Conservation (phyloP, 2,113 vertebrate species). For the Phalacrocorax brasilianus region DNA sequence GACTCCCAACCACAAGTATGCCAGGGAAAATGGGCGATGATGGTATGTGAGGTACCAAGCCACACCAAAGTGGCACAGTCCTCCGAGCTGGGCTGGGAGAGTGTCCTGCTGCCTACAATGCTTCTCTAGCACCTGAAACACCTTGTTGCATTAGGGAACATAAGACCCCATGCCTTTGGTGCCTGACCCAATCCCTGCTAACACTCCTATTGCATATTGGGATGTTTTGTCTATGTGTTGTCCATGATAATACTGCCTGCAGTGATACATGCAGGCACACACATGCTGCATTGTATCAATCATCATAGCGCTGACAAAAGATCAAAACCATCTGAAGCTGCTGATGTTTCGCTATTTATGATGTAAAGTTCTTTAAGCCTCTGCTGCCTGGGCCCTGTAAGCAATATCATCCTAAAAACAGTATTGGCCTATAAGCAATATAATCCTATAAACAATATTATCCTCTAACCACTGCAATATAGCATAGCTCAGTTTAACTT, state of each 20-base stretch:
- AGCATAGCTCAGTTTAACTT: neutral
- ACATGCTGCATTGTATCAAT: neutral
- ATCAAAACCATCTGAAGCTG: neutral
- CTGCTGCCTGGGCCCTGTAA: neutral
- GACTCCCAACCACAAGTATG: neutral
- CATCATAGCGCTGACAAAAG: neutral
- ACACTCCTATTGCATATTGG: neutral
- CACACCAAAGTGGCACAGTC: rapidly evolving
- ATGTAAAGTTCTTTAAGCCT: neutral
- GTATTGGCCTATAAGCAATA: neutral
- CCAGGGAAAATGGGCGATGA: rapidly evolving
- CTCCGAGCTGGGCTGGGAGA: neutral
- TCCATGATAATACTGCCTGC: neutral
- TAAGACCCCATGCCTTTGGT: neutral
- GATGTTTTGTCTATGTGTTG: neutral
- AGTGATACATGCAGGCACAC: neutral
- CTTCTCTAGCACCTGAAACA: neutral
- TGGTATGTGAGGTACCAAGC: neutral
- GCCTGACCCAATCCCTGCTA: neutral
- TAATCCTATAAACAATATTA: neutral
- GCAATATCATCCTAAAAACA: neutral
- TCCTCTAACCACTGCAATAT: neutral
- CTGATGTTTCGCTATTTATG: rapidly evolving
- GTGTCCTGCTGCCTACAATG: neutral
- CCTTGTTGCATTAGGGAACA: no score